Evolutionary conservation across 2,888 invertebrate genomes (phyloP).

Genomic region (Ptychoptera albimana): DNA sequence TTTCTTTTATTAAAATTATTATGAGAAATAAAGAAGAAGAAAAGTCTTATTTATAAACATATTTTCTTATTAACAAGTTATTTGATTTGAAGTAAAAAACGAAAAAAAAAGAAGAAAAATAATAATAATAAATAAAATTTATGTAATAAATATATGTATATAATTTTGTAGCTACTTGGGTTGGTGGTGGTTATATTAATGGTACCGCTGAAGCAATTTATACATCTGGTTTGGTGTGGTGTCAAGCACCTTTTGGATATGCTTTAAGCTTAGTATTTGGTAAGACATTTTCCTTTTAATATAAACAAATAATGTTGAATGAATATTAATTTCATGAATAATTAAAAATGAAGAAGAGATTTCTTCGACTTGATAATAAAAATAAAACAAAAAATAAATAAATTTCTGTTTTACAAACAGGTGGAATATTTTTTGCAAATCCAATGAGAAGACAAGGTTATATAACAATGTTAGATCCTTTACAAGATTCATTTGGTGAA

Average conservation of each 20-base stretch:
- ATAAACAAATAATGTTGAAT: neutral
- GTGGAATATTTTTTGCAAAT: conserved; percentile 95
- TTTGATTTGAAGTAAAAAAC: neutral
- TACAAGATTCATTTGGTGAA: conserved; percentile 92
- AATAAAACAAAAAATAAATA: no score
- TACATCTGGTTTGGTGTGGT: conserved; percentile 86
- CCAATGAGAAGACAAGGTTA: conserved; percentile 96
- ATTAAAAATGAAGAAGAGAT: neutral
- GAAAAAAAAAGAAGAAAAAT: neutral
- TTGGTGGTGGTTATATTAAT: conserved; percentile 98
- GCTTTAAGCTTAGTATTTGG: conserved; percentile 89
- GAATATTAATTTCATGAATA: neutral
- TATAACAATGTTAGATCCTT: conserved; percentile 96
- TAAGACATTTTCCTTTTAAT: conserved; percentile 30
- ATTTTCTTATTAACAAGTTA: neutral
- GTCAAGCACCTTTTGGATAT: conserved; percentile 98
- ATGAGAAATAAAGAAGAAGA: no score
- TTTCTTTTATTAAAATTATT: no score
- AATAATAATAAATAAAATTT: neutral
- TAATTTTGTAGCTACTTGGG: conserved; percentile 81
- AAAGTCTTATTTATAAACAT: neutral
- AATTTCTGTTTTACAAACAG: conserved; percentile 29
- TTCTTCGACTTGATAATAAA: no score
- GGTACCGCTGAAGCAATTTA: conserved; percentile 97
- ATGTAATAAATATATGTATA: no score